Percentiles rank a stretch among this genome's conserved stretches.
These are phyloP conservation scores for Tiliacea aurago DNA, from an alignment of 2,888 invertebrate species.

Conservation along the genomic window DNA sequence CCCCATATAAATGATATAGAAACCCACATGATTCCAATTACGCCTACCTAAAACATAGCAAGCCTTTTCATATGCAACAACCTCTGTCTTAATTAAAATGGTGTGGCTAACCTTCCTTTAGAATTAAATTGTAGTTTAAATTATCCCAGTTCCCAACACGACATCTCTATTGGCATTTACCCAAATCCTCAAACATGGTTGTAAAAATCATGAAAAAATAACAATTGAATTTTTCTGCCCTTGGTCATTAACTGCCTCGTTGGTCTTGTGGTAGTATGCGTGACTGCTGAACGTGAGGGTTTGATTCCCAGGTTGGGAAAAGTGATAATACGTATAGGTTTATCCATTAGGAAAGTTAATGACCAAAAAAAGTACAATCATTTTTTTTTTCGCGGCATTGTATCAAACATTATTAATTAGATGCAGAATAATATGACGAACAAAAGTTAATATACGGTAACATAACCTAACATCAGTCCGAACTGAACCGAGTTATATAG, in stretches of 20 bases:
- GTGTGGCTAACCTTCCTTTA: neutral
- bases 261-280: neutral
- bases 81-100: constrained; percentile 19
- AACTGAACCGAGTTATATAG: no score
- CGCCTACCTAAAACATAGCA: neutral
- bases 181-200: constrained; percentile 25
- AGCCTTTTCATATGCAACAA: constrained; percentile 6
- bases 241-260: neutral
- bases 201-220: neutral
- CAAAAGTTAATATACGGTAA: no score
- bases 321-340: neutral
- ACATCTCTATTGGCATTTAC: constrained; percentile 22
- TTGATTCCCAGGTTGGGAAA: neutral
- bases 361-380: no score
- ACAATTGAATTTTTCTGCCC: neutral
- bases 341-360: neutral
- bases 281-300: neutral
- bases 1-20: neutral
- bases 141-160: constrained; percentile 12
- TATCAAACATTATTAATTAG: no score
- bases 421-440: no score
- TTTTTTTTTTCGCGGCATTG: no score
- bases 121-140: constrained; percentile 35
- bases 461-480: no score
- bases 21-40: neutral